These are phyloP conservation scores for Trachemys scripta DNA, from an alignment of 2,113 vertebrate genomes.

Conservation along the genomic window DNA sequence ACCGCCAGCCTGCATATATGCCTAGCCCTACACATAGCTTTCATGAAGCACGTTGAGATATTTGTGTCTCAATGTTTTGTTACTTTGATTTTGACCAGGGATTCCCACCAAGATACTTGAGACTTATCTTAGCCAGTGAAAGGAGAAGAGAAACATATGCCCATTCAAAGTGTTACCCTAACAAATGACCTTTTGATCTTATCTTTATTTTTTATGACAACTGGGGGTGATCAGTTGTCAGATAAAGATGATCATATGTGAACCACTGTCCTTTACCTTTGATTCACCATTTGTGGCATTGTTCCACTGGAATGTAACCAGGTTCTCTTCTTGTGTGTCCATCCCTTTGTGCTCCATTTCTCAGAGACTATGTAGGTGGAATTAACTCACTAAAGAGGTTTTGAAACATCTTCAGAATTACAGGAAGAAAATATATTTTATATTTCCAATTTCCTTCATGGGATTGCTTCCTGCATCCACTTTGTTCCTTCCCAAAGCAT, in stretches of 20 bases:
- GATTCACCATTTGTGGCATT: not conserved
- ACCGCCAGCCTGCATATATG: not conserved
- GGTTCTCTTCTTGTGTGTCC: not conserved
- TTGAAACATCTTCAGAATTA: no score
- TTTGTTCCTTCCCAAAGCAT: no score
- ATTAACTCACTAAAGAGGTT: not conserved
- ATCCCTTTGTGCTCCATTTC: no score
- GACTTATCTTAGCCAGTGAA: not conserved
- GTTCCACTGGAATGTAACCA: not conserved
- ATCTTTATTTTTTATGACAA: not conserved
- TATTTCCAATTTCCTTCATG: no score
- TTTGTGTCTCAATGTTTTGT: not conserved
- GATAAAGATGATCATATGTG: not conserved
- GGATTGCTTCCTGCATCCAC: no score
- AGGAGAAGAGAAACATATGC: not conserved
- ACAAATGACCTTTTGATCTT: not conserved
- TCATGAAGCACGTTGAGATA: fast-evolving
- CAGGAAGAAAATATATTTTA: no score
- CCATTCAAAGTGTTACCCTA: not conserved
- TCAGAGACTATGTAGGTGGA: not conserved
- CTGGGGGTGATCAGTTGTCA: not conserved
- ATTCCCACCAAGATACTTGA: not conserved
- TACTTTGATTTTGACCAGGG: not conserved
- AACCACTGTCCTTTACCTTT: not conserved
- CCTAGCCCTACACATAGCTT: not conserved